A percentile compares a stretch with the other conserved stretches of the same genome.
Evolutionary conservation across 1,140 invertebrate species (phyloP).

Genomic region (Papilio aristodemus): DNA sequence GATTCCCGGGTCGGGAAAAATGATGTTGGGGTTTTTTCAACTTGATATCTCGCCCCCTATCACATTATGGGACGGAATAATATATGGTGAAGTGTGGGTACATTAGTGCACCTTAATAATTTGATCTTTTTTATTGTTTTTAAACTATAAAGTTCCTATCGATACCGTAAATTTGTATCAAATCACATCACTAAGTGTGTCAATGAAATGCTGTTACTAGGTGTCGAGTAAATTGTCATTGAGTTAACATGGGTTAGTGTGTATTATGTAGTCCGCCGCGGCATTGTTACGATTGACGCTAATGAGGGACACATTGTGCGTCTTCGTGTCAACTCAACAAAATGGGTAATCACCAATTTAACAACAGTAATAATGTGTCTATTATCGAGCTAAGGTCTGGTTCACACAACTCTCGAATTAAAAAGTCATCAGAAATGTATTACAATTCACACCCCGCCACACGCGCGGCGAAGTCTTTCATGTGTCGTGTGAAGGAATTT

Average conservation of each 20-base stretch:
- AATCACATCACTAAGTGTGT: not conserved
- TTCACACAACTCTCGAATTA: constrained; percentile 73
- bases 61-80: too few species aligned
- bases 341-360: constrained; percentile 40
- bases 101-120: too few species aligned
- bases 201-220: constrained; percentile 13
- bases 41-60: too few species aligned
- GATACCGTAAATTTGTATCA: too few species aligned
- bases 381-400: constrained; percentile 58
- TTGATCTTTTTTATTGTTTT: too few species aligned
- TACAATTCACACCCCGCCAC: constrained; percentile 68
- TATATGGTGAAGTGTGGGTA: too few species aligned
- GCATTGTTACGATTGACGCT: constrained; percentile 28
- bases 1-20: too few species aligned
- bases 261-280: constrained; percentile 27
- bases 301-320: constrained; percentile 23
- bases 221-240: constrained; percentile 32
- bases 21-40: too few species aligned
- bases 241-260: constrained; percentile 26
- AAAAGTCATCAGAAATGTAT: constrained; percentile 76
- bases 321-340: constrained; percentile 34
- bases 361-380: constrained; percentile 62
- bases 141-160: too few species aligned
- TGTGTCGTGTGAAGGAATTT: constrained; percentile 31
- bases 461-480: constrained; percentile 47